A percentile compares a stretch with the other conserved stretches of the same genome.
These are phyloP conservation scores for Margarornis squamiger DNA, from an alignment of 2,797 vertebrate species.

Conservation along the genomic window DNA sequence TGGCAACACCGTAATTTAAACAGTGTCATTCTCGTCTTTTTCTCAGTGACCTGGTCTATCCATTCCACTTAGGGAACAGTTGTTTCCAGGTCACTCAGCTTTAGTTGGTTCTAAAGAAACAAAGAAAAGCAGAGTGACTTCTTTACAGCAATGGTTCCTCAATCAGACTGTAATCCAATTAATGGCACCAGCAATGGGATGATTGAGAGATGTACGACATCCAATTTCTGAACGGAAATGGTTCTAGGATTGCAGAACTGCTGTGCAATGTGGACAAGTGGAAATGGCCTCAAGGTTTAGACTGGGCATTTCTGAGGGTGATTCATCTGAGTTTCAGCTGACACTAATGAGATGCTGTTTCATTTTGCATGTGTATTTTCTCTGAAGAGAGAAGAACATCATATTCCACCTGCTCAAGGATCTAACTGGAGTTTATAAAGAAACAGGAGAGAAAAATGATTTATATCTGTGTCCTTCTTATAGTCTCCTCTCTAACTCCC, in stretches of 20 bases:
- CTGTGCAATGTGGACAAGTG: neutral
- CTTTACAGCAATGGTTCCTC: neutral
- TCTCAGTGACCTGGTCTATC: neutral
- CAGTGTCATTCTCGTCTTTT: neutral
- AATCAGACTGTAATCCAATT: rapidly evolving
- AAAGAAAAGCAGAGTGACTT: neutral
- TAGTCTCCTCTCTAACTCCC: neutral
- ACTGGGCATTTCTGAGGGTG: neutral
- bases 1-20: neutral
- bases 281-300: neutral
- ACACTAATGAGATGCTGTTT: conserved; percentile 25
- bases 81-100: neutral
- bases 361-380: neutral
- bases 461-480: neutral
- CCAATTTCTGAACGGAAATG: neutral
- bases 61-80: neutral
- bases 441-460: neutral
- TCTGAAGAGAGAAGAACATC: conserved; percentile 25
- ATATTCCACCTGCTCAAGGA: conserved; percentile 20
- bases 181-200: neutral
- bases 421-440: neutral
- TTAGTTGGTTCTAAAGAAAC: neutral
- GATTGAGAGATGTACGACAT: neutral
- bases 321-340: conserved; percentile 17
- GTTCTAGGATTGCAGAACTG: neutral